Evolutionary conservation across 2,113 vertebrate genomes (phyloP).

Genomic region (Felis catus): DNA sequence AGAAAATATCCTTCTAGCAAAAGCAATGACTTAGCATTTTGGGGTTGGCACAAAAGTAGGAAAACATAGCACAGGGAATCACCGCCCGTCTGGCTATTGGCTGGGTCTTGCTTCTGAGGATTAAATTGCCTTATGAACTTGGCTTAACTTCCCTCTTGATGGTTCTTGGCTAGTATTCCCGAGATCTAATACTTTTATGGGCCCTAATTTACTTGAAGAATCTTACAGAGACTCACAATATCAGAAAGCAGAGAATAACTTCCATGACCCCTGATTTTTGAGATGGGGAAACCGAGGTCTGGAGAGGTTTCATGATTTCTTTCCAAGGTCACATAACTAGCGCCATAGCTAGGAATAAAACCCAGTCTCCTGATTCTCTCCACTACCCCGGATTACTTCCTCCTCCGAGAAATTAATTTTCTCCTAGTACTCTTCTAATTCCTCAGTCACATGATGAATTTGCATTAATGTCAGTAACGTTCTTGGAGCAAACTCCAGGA

Average conservation of each 20-base stretch:
- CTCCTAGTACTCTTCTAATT: neutral
- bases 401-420: conserved; percentile 23
- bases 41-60: conserved; percentile 68
- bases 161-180: conserved; percentile 62
- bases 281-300: conserved; percentile 38
- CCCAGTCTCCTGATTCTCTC: neutral
- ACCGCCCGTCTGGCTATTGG: conserved; percentile 62
- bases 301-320: neutral
- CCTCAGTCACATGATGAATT: neutral
- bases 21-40: conserved; percentile 82
- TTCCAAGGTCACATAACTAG: neutral
- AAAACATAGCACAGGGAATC: conserved; percentile 72
- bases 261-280: neutral
- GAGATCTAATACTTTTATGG: conserved; percentile 61
- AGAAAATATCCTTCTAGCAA: conserved; percentile 81
- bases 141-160: conserved; percentile 65
- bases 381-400: neutral
- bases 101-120: conserved; percentile 63
- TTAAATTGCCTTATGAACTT: conserved; percentile 73
- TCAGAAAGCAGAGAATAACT: neutral
- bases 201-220: conserved; percentile 56
- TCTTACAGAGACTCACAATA: conserved; percentile 17
- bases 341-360: neutral
- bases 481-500: neutral
- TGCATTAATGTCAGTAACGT: neutral